A percentile compares a stretch with the other conserved stretches of the same genome.
phyloP scores from a whole-genome alignment of 2,113 vertebrate genomes.

The Coptodon bakossiorum region DNA sequence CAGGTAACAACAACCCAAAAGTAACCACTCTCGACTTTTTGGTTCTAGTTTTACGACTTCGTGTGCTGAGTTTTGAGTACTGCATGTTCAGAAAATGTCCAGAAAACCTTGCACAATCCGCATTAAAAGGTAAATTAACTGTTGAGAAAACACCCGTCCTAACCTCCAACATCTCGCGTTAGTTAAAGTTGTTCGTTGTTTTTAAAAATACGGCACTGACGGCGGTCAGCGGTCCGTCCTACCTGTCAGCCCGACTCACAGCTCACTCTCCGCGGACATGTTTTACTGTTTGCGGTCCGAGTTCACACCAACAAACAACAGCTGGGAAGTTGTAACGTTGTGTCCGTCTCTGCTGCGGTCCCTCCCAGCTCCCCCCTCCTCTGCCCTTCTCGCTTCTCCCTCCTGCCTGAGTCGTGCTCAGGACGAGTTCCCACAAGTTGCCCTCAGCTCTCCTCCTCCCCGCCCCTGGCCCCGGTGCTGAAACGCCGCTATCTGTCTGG shows the following conservation, averaged over 20 bases:
- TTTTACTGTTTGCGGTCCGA: background rate
- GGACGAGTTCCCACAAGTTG: conserved; percentile 61
- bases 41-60: background rate
- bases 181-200: background rate
- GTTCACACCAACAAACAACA: conserved; percentile 5
- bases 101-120: background rate
- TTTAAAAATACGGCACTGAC: background rate
- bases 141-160: background rate
- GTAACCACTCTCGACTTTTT: background rate
- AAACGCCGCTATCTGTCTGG: conserved; percentile 16
- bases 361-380: conserved; percentile 1
- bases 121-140: background rate
- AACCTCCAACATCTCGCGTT: conserved; percentile 4
- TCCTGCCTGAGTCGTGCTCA: background rate
- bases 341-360: background rate
- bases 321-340: background rate
- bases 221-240: background rate
- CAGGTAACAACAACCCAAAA: background rate
- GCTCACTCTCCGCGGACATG: conserved; percentile 6
- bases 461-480: conserved; percentile 12
- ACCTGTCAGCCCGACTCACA: conserved; percentile 30
- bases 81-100: background rate
- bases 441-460: background rate
- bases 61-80: background rate
- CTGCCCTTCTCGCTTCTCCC: background rate